These are phyloP conservation scores for Glyphotaelius pellucidus DNA, from an alignment of 2,888 invertebrate species.

Conservation along the genomic window DNA sequence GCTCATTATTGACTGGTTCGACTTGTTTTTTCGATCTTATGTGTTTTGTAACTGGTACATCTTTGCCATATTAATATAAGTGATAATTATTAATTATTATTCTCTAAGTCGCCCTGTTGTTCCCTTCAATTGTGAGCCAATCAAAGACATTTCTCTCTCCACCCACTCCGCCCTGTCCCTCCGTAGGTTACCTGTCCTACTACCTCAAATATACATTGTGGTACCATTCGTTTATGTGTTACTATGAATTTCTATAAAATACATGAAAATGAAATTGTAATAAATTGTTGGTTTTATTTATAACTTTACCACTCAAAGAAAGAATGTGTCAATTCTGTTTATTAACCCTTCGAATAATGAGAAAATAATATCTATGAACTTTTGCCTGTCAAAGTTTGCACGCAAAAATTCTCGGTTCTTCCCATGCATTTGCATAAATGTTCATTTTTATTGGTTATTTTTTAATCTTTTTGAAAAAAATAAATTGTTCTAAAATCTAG, in stretches of 20 bases:
- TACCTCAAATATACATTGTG: slow-evolving; percentile 48
- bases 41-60: neutral
- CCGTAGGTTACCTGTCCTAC: neutral
- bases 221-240: slow-evolving; percentile 37
- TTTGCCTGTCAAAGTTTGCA: no score
- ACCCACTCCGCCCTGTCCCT: slow-evolving; percentile 2
- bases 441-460: no score
- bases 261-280: slow-evolving; percentile 34
- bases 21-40: neutral
- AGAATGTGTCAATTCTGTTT: no score
- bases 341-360: no score
- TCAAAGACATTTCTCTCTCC: slow-evolving; percentile 5
- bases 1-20: neutral
- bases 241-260: slow-evolving; percentile 50
- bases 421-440: no score
- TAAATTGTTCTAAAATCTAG: no score
- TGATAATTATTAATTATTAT: neutral
- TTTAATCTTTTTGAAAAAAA: no score
- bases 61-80: neutral
- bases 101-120: neutral
- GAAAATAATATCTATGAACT: no score
- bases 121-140: neutral
- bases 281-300: neutral
- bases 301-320: no score
- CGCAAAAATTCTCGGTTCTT: no score